Conservation (phyloP, 2,888 invertebrate species). For the Mesoligia furuncula region DNA sequence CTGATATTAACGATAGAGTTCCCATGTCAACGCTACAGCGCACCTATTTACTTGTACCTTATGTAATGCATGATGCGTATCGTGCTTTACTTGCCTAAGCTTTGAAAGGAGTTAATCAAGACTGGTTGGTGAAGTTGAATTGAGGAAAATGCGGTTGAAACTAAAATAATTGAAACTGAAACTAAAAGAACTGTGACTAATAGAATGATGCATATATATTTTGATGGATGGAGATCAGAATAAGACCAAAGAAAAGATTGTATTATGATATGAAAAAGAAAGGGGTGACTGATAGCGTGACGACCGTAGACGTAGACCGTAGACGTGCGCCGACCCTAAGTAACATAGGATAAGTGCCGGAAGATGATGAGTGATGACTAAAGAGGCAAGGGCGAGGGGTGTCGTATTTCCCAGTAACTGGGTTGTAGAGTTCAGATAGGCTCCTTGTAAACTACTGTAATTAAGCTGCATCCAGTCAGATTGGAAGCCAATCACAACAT, state of each 20-base stretch:
- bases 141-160: conserved; percentile 5
- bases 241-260: neutral
- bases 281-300: neutral
- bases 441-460: neutral
- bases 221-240: neutral
- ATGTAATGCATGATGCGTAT: conserved; percentile 56
- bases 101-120: conserved; percentile 38
- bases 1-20: conserved; percentile 70
- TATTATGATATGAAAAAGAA: neutral
- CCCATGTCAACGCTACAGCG: conserved; percentile 73
- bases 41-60: conserved; percentile 64
- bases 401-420: no score
- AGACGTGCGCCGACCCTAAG: neutral
- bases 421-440: no score
- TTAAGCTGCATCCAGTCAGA: neutral
- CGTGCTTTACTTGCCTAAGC: conserved; percentile 28
- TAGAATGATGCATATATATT: neutral
- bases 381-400: no score
- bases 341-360: neutral
- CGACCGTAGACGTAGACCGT: no score
- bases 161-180: no score
- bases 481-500: neutral
- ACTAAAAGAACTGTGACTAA: neutral
- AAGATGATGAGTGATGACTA: neutral
- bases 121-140: conserved; percentile 4